Evolutionary conservation across 2,113 vertebrate genomes (phyloP), one percentile per base, ranked within the genome.

Genomic region (Charina bottae): DNA sequence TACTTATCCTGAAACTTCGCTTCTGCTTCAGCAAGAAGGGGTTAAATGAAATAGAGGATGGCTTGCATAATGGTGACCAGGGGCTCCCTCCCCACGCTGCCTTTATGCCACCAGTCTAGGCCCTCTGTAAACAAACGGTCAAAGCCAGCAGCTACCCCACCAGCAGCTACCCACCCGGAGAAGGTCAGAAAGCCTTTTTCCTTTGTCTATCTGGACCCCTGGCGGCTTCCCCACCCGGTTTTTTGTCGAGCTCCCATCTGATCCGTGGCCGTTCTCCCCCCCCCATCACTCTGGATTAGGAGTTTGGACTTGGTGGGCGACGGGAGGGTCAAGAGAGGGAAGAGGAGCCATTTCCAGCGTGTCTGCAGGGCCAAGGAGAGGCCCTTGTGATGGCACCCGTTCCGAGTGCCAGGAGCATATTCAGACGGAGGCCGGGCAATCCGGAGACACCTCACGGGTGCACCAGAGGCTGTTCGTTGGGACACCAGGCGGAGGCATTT

Each of bases 401-500:
- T 83, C 8, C 19, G 1, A n/a, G 87, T 46, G 21, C 68, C 59
- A 24, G 90, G 85, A 53, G 55, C 78, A 33, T 55, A 1, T 89
- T 78, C 90, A 91, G 68, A 19, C 26, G 12, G 62, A 24, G 37
- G n/a, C 23, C 90, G 28, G 24, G 60, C 53, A n/a, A 83, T 55
- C 88, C 13, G n/a, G 56, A 89, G 90, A 85, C 78, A 72, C 56
- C 93, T 78, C 85, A 24, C n/a, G 37, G 93, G 59, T 83, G 60
- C 64, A 59, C 87, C 91, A 89, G 62, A 53, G 88, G 10, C 90
- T 85, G 24, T 42, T 90, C 1, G 59, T 28, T 2, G n/a, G n/a
- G 23, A 91, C 91, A 60, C 93, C 85, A 85, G 54, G 93, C 92
- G 90, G 90, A 89, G 92, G 83, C 90, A 42, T 92, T 96, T 95